A percentile compares a stretch with the other conserved stretches of the same genome.
Conservation (phyloP, 2,888 invertebrate genomes). For the Timema cristinae region DNA sequence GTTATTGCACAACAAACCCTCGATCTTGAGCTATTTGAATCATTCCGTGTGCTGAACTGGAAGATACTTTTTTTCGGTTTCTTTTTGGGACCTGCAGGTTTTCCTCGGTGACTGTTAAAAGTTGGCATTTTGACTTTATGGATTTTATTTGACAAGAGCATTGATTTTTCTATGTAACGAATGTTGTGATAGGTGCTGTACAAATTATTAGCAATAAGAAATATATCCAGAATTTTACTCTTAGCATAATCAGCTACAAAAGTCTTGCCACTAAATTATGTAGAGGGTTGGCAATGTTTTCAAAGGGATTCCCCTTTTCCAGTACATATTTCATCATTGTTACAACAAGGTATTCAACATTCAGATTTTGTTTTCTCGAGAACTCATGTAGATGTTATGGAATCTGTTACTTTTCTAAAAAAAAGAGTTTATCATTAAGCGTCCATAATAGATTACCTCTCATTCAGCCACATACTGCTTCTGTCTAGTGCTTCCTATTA, state of each 20-base stretch:
- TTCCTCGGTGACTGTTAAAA: not conserved
- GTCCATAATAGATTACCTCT: constrained; percentile 10
- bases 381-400: not conserved
- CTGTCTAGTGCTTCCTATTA: constrained; percentile 8
- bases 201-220: constrained; percentile 1
- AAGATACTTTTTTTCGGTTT: not conserved
- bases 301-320: constrained; percentile 1
- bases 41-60: not conserved
- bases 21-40: constrained; percentile 2
- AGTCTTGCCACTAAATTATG: too few relatives aligned
- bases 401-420: constrained; percentile 8
- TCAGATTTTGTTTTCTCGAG: constrained; percentile 1
- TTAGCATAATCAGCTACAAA: too few relatives aligned
- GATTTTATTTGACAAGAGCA: not conserved
- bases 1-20: not conserved
- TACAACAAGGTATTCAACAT: not conserved
- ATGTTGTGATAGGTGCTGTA: not conserved
- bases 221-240: not conserved
- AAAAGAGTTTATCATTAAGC: constrained; percentile 3
- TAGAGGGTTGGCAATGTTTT: constrained; percentile 5
- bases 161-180: too few relatives aligned
- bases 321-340: constrained; percentile 1
- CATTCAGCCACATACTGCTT: not conserved
- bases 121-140: not conserved
- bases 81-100: not conserved